Percentiles rank a stretch among this genome's conserved stretches.
phyloP scores from a whole-genome alignment of 2,888 invertebrate genomes.

The Cantharis rustica region DNA sequence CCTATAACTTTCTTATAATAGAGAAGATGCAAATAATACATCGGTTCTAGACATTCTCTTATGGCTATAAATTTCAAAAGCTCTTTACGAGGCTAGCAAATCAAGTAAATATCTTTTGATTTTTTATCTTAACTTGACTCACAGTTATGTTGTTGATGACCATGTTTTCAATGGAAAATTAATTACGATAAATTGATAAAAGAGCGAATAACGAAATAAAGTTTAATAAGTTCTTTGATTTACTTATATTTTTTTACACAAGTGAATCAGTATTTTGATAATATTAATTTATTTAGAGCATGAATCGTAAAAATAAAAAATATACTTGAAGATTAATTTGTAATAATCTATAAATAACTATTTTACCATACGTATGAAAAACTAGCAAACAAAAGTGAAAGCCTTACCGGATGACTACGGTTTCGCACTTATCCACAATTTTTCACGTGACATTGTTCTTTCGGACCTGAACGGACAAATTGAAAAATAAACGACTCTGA shows the following conservation, averaged over 20 bases:
- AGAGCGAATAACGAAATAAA: background rate
- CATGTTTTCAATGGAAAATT: background rate
- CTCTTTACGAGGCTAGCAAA: background rate
- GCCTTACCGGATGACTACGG: too few relatives aligned
- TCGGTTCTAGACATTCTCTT: background rate
- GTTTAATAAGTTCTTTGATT: background rate
- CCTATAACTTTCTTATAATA: background rate
- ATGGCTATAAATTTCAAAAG: background rate
- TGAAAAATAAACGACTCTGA: too few relatives aligned
- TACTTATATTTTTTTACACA: background rate
- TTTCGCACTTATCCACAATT: too few relatives aligned
- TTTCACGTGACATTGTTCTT: too few relatives aligned
- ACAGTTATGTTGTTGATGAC: background rate
- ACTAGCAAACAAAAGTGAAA: too few relatives aligned
- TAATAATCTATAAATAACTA: too few relatives aligned
- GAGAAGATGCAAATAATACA: background rate
- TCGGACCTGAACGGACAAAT: too few relatives aligned
- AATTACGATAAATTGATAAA: background rate
- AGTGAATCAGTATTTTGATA: background rate
- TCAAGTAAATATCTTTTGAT: background rate
- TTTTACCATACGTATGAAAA: too few relatives aligned
- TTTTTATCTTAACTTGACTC: background rate
- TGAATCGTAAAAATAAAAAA: background rate
- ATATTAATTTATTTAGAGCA: background rate
- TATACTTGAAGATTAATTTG: background rate